Evolutionary conservation across 2,113 vertebrate species (phyloP).

Genomic region (Rhinolophus sinicus): DNA sequence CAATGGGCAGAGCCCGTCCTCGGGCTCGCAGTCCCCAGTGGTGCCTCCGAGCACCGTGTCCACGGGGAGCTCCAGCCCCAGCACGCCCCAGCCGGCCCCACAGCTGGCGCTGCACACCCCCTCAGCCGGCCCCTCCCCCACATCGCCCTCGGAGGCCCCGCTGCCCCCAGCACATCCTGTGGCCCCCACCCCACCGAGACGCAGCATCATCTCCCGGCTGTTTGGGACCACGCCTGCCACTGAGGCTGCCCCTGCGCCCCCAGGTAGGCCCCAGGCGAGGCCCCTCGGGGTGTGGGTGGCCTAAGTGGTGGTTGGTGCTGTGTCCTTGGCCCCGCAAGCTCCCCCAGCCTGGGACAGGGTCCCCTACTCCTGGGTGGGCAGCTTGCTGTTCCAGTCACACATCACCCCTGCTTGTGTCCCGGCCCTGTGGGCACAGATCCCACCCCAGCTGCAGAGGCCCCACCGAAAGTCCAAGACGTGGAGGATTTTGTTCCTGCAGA

Average conservation of each 20-base stretch:
- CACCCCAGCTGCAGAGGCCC: slow-evolving; percentile 61
- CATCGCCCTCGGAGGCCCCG: slow-evolving; percentile 69
- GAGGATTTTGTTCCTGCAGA: slow-evolving; percentile 97
- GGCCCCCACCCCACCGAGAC: slow-evolving; percentile 78
- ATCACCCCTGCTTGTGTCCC: neutral
- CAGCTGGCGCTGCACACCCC: slow-evolving; percentile 79
- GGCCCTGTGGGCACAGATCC: slow-evolving; percentile 51
- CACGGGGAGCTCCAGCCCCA: slow-evolving; percentile 93
- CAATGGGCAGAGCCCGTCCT: slow-evolving; percentile 95
- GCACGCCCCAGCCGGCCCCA: slow-evolving; percentile 88
- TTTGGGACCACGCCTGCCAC: slow-evolving; percentile 87
- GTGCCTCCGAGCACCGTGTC: slow-evolving; percentile 90
- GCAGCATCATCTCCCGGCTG: slow-evolving; percentile 94
- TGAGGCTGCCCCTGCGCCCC: slow-evolving; percentile 79
- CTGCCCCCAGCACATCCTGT: accelerated
- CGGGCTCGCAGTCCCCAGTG: slow-evolving; percentile 95
- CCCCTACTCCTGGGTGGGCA: neutral
- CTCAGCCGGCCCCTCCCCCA: slow-evolving; percentile 65
- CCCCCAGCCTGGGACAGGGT: accelerated
- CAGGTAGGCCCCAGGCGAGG: slow-evolving; percentile 85
- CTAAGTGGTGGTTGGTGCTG: accelerated
- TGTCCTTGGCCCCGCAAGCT: no score
- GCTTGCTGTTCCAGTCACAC: neutral
- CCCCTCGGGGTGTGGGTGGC: neutral
- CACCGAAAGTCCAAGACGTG: slow-evolving; percentile 87